Evolutionary conservation across 2,888 invertebrate species (phyloP).

Genomic region (Hypolimnas misippus): DNA sequence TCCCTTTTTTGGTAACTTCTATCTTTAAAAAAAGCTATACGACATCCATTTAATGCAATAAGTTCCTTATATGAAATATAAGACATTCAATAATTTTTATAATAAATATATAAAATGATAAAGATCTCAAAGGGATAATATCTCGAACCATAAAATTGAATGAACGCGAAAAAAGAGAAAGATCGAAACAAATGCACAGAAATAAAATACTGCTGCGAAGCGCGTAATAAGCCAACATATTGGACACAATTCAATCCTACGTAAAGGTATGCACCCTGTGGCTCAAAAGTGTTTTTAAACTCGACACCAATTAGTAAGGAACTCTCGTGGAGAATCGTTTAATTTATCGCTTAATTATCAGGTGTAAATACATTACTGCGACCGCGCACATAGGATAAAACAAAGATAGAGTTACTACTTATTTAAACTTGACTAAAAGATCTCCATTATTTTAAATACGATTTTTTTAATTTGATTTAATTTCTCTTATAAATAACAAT

Average conservation of each 20-base stretch:
- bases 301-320: slow-evolving; percentile 26
- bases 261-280: slow-evolving; percentile 17
- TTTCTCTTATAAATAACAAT: slow-evolving; percentile 28
- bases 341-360: slow-evolving; percentile 33
- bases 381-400: slow-evolving; percentile 7
- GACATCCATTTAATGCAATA: neutral
- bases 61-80: neutral
- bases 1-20: neutral
- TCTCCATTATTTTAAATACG: neutral
- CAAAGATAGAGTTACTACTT: neutral
- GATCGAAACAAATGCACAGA: slow-evolving; percentile 40
- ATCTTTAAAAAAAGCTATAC: slow-evolving; percentile 6
- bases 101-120: slow-evolving; percentile 9
- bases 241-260: slow-evolving; percentile 38
- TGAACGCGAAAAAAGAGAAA: slow-evolving; percentile 41
- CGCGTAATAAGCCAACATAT: slow-evolving; percentile 36
- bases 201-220: slow-evolving; percentile 41
- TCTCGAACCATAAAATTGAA: slow-evolving; percentile 45
- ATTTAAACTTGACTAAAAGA: slow-evolving; percentile 1
- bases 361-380: slow-evolving; percentile 10
- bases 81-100: slow-evolving; percentile 29
- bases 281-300: slow-evolving; percentile 23
- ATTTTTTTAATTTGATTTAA: too few relatives aligned
- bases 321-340: slow-evolving; percentile 15
- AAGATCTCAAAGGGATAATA: slow-evolving; percentile 21